Conservation (phyloP, 2,113 vertebrate species). For the Lucifuga dentata region DNA sequence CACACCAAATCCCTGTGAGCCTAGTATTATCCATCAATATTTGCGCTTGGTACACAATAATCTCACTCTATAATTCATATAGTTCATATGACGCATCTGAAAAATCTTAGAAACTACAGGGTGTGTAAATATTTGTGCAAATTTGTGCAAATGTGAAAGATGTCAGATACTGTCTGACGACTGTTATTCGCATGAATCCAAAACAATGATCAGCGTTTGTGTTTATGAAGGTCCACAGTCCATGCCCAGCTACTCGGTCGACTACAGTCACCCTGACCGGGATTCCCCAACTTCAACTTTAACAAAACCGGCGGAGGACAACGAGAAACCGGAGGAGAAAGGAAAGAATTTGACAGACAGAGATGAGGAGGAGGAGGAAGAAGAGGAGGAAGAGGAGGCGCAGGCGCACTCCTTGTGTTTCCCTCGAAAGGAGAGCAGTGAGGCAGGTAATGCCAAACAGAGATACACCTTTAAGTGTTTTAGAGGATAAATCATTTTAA, state of each 20-base stretch:
- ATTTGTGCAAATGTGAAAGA: too few relatives aligned
- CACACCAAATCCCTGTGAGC: constrained; percentile 8
- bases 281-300: constrained; percentile 80
- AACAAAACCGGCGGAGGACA: constrained; percentile 72
- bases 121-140: too few relatives aligned
- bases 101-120: not conserved
- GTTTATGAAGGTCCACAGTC: constrained; percentile 42
- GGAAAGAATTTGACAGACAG: constrained; percentile 49
- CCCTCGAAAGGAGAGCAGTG: constrained; percentile 47
- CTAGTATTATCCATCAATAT: not conserved
- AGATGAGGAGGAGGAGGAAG: constrained; percentile 55
- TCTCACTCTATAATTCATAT: constrained; percentile 1
- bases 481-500: too few relatives aligned
- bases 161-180: too few relatives aligned
- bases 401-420: constrained; percentile 33
- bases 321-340: constrained; percentile 60
- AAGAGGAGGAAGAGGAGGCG: too few relatives aligned
- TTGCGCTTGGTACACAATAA: constrained; percentile 15
- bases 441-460: constrained; percentile 42
- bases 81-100: constrained; percentile 6
- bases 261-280: constrained; percentile 60
- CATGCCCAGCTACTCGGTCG: constrained; percentile 8
- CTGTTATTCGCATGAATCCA: too few relatives aligned
- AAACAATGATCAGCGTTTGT: too few relatives aligned
- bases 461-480: too few relatives aligned